Evolutionary conservation across 2,888 invertebrate species (phyloP).

Genomic region (Xestia c-nigrum): DNA sequence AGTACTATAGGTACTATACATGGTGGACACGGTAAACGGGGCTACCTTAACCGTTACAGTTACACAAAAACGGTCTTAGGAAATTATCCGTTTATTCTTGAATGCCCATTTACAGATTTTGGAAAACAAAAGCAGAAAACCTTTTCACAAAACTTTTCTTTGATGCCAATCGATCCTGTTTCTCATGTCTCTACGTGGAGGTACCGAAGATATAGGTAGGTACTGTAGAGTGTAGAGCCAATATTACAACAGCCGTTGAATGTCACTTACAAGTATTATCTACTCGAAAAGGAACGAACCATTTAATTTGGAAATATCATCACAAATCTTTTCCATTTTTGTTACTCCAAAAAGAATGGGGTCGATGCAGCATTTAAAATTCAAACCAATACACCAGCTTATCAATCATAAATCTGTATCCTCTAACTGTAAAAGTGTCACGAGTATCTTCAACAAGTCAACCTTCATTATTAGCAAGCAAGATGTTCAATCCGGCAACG

Average conservation of each 20-base stretch:
- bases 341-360: not conserved
- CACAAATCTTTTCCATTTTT: not conserved
- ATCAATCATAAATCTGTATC: not conserved
- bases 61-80: no score
- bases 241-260: not conserved
- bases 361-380: not conserved
- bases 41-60: no score
- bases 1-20: no score
- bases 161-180: no score
- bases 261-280: not conserved
- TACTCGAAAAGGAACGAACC: not conserved
- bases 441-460: not conserved
- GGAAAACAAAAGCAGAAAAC: no score
- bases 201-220: no score
- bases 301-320: not conserved
- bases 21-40: no score
- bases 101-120: no score
- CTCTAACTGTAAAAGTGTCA: not conserved
- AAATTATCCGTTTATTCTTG: no score
- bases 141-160: no score
- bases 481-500: not conserved
- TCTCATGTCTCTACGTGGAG: no score
- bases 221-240: not conserved
- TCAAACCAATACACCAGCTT: not conserved
- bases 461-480: slow-evolving; percentile 9